These are phyloP conservation scores for Sebastes hubbsi DNA, from an alignment of 2,797 vertebrate species.

Conservation along the genomic window DNA sequence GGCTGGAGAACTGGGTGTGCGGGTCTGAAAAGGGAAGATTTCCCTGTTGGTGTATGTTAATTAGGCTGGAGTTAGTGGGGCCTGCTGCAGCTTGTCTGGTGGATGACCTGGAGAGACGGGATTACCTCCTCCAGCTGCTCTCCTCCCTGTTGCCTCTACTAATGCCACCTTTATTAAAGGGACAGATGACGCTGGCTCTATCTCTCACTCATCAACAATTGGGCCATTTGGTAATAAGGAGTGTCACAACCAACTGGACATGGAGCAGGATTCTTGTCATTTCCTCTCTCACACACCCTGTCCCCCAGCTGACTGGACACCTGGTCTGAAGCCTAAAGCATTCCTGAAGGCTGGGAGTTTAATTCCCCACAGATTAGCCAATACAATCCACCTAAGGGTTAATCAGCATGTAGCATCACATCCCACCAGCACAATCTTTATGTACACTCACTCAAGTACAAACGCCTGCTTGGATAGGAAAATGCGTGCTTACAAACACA, in stretches of 20 bases:
- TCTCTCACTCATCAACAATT: conserved; percentile 26
- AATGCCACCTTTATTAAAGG: conserved; percentile 67
- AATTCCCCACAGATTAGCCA: conserved; percentile 69
- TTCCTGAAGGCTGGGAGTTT: conserved; percentile 58
- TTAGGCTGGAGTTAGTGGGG: conserved; percentile 72
- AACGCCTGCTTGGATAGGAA: not conserved
- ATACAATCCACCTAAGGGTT: conserved; percentile 59
- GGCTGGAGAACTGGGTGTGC: conserved; percentile 30
- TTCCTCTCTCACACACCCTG: conserved; percentile 38
- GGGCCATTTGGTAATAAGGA: conserved; percentile 12
- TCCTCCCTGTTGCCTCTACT: conserved; percentile 49
- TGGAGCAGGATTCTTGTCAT: conserved; percentile 27
- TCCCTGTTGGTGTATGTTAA: conserved; percentile 78
- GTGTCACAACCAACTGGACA: conserved; percentile 14
- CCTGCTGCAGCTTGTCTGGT: conserved; percentile 80
- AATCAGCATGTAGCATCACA: conserved; percentile 56
- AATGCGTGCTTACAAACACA: not conserved
- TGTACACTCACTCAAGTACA: conserved; percentile 3
- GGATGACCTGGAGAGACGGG: conserved; percentile 80
- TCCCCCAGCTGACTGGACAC: conserved; percentile 61
- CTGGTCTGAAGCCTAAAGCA: conserved; percentile 67
- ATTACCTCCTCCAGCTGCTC: conserved; percentile 82
- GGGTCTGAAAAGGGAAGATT: conserved; percentile 58
- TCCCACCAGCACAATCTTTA: conserved; percentile 20
- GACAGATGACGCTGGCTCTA: conserved; percentile 47